A percentile compares a stretch with the other conserved stretches of the same genome.
Evolutionary conservation across 2,888 invertebrate genomes (phyloP).

Genomic region (Lasiommata megera): DNA sequence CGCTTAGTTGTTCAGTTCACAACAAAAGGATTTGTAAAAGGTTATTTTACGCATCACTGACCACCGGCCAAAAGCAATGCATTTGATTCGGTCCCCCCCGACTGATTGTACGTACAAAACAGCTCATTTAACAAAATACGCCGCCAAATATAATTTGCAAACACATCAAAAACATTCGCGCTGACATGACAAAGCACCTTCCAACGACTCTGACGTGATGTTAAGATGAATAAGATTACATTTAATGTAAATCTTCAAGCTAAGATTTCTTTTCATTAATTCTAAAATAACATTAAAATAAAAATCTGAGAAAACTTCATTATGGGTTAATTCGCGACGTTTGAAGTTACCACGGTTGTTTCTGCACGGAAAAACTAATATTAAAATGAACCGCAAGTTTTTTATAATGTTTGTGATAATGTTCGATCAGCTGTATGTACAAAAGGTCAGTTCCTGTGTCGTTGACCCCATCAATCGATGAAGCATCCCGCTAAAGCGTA

Average conservation of each 20-base stretch:
- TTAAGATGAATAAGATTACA: conserved; percentile 17
- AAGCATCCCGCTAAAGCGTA: conserved; percentile 67
- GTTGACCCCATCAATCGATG: conserved; percentile 75
- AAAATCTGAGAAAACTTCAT: background rate
- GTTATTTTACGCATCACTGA: conserved; percentile 57
- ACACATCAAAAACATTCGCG: conserved; percentile 34
- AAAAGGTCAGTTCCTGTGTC: conserved; percentile 78
- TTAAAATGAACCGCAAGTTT: background rate
- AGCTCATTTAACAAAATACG: conserved; percentile 36
- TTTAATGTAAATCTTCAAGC: conserved; percentile 18
- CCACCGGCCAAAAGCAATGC: conserved; percentile 47
- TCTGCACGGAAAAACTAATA: background rate
- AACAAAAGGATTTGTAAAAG: conserved; percentile 58
- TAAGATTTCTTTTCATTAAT: conserved; percentile 5
- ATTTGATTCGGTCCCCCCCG: conserved; percentile 45
- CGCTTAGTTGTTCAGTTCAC: conserved; percentile 45
- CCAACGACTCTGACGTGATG: conserved; percentile 16
- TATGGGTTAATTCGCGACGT: background rate
- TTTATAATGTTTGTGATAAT: conserved; percentile 25
- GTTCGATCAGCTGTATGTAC: conserved; percentile 72
- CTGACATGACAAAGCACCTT: conserved; percentile 24
- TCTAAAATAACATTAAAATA: background rate
- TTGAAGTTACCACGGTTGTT: conserved; percentile 1
- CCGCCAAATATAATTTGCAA: conserved; percentile 34
- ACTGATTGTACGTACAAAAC: conserved; percentile 41